A percentile compares a stretch with the other conserved stretches of the same genome.
Conservation (phyloP, 2,797 vertebrate genomes). For the Mormyrus hasselquistii region DNA sequence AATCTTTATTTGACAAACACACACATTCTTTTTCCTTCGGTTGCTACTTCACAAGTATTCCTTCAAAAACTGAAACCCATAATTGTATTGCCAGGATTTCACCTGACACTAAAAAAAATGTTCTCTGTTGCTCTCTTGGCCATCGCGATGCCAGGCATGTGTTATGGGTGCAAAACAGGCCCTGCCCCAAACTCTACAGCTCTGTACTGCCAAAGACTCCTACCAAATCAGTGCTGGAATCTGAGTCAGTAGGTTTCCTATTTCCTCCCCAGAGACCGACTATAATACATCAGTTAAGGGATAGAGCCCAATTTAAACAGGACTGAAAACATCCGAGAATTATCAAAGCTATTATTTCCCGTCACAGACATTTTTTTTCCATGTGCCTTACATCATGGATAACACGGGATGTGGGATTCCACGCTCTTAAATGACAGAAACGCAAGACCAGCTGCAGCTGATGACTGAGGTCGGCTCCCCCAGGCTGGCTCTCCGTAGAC, state of each 20-base stretch:
- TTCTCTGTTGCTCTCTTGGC: neutral
- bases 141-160: neutral
- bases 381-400: conserved; percentile 41
- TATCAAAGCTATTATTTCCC: conserved; percentile 15
- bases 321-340: conserved; percentile 31
- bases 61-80: neutral
- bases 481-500: too few species aligned
- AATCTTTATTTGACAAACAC: neutral
- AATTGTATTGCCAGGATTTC: neutral
- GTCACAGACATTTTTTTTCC: neutral
- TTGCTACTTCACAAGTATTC: neutral
- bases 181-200: neutral
- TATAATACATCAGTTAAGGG: conserved; percentile 10
- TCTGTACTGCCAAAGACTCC: neutral
- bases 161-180: neutral
- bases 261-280: conserved; percentile 6
- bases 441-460: conserved; percentile 16
- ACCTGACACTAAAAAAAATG: neutral
- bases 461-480: neutral
- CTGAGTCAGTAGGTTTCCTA: neutral
- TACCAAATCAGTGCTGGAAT: neutral
- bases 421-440: conserved; percentile 6
- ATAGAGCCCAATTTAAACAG: conserved; percentile 3
- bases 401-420: conserved; percentile 47
- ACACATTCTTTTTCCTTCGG: neutral